Evolutionary conservation across 2,888 invertebrate species (phyloP), one percentile per base, ranked within the genome.

Genomic region (Eumacrocentrus americanus): DNA sequence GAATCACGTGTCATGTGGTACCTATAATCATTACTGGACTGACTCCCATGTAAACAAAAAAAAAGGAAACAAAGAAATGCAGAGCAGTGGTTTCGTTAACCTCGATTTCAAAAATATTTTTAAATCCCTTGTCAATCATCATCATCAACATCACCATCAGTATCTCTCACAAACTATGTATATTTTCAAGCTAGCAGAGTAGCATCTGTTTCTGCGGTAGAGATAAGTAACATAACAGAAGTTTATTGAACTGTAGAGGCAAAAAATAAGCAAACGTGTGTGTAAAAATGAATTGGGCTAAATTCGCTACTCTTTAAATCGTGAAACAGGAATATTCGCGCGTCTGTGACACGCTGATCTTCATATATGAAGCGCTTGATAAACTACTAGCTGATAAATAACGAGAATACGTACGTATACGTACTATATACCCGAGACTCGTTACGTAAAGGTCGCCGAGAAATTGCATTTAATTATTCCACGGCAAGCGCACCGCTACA

Each of bases 1-100:
- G 60, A 70, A 66, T 34, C 46, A 52, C 22, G 29, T 59, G 14
- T 60, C 20, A 54, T 59, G 51, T 58, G 42, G 12, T 46, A 56
- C 29, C 34, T 12, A 51, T 37, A 51, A 58, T 40, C 58, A 25
- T 52, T 29, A 58, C 29, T 22, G 25, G 23, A 47, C 53, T 34
- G 29, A n/a, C n/a, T n/a, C n/a, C n/a, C n/a, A n/a, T n/a, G n/a
- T 38, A 42, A 40, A 29, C 18, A 37, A 48, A 47, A 20, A 53
- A 34, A 38, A 40, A 58, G 35, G 14, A 22, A 12, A 22, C 44
- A 54, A 50, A 62, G 60, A 52, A 4, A 9, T 14, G 20, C 37
- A 20, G n/a, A 12, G 16, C 14, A 11, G 40, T 18, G 18, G 16
- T 18, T 40, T 18, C 20, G 16, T 46, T 22, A 11, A 7, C 46